Evolutionary conservation across 37 sponge, comb jelly and placozoan species (phyloP), one percentile per base, ranked within the genome.

Genomic region (Tethya wilhelma): DNA sequence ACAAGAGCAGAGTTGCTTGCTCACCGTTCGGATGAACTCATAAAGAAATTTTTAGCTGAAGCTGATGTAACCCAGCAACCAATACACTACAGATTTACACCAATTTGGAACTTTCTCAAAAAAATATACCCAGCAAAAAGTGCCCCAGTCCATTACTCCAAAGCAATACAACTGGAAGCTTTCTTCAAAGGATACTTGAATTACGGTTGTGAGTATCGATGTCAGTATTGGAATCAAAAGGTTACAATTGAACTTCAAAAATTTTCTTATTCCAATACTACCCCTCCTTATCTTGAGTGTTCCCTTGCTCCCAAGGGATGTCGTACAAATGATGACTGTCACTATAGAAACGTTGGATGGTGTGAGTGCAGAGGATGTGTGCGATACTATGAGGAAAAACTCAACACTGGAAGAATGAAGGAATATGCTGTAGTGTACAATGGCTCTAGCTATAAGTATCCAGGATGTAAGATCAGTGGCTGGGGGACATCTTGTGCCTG

Each of bases 291-390:
- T 49, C 55, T 49, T 17, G 14, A 49, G 55, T 49, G 55, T 17
- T 49, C 55, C 17, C 9, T 49, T 19, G 55, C 55, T 17, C 55
- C 55, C 17, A 17, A 49, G 17, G 55, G 55, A 19, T 49, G 55
- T 49, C 55, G 55, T 49, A 17, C 55, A 19, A 49, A 49, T 49
- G 55, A 49, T 49, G 55, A 49, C 17, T 49, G 55, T 49, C 55
- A 49, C 17, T 49, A 49, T 17, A 49, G 17, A 19, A 17, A 9
- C 17, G 14, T 49, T 49, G 55, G 9, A 49, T n/a, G n/a, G n/a
- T 49, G 55, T 17, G 55, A 49, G 55, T 49, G 55, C 55, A 49
- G 55, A 49, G 55, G 55, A n/a, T n/a, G n/a, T n/a, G n/a, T n/a
- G n/a, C n/a, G n/a, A n/a, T n/a, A n/a, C n/a, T n/a, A n/a, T n/a